Percentiles rank a stretch among this genome's conserved stretches.
These are phyloP conservation scores for Allochrocebus solatus DNA, from an alignment of 2,797 vertebrate genomes.

Conservation along the genomic window DNA sequence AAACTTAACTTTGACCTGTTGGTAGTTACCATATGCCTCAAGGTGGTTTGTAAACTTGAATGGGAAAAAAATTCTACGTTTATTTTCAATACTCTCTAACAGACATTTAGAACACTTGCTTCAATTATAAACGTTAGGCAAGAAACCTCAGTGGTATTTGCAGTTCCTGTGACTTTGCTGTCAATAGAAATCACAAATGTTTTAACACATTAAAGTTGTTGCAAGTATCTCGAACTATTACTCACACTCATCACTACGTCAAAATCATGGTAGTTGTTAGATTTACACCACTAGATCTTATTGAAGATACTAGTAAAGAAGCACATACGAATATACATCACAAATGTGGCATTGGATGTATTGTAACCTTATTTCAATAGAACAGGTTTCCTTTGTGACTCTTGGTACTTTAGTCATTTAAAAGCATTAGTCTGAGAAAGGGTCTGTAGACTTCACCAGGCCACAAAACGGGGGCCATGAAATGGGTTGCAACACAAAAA, in stretches of 20 bases:
- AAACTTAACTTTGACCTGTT: too few species aligned
- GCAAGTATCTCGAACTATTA: neutral
- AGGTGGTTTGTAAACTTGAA: neutral
- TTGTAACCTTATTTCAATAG: neutral
- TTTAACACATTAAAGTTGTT: neutral
- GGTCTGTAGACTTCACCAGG: neutral
- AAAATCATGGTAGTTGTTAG: neutral
- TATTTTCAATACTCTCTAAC: neutral
- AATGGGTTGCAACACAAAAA: neutral
- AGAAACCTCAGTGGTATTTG: fast-evolving
- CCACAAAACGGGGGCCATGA: neutral
- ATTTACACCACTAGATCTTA: neutral
- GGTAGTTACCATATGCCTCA: neutral
- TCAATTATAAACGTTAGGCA: neutral
- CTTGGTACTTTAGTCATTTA: neutral
- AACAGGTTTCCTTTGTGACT: neutral
- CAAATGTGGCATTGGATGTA: neutral
- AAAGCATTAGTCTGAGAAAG: neutral
- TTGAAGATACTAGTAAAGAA: neutral
- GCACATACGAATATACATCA: fast-evolving
- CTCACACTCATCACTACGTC: fast-evolving
- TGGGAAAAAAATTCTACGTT: neutral
- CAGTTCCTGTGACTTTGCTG: neutral
- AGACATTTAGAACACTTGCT: neutral
- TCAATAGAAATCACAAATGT: neutral